Evolutionary conservation across 2,797 vertebrate genomes (phyloP), one percentile per base, ranked within the genome.

Genomic region (Cirrhinus molitorella): DNA sequence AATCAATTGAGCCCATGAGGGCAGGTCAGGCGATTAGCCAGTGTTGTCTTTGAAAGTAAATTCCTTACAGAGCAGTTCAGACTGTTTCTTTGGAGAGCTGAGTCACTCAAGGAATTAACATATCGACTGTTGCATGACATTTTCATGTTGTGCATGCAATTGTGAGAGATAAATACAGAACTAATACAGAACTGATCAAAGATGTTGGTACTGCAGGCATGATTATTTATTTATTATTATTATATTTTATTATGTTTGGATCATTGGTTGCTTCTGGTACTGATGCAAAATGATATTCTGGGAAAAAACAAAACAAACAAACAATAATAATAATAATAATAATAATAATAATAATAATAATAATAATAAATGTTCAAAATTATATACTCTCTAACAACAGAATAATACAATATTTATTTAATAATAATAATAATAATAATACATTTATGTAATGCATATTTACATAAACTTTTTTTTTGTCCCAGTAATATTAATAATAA

Each of bases 1-100:
- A 87, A 87, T 88, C 87, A 87, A 87, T 85, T 79, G 47, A 81
- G 68, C 68, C 83, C 68, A 37, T 47, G 59, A 85, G 80, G 78
- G 57, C 71, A 83, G 83, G 80, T 74, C 79, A 82, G 71, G 66
- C 43, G 17, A 65, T 72, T 66, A 80, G 80, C 43, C 79, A 75
- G 45, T 45, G 49, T 78, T 86, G 75, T 68, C 23, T 85, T 82
- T 85, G 45, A 77, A 43, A 66, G 79, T 68, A 57, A 31, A 85
- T 79, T 83, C 70, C 63, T 68, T 70, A 61, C 53, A n/a, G 79
- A 77, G 82, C 75, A 61, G 49, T 74, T 81, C 59, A 81, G 70
- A 57, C 65, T 80, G 67, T 21, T 34, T 25, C 25, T 57, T 25
- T 53, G 75, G 63, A 55, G 31, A 70, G 25, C 37, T 17, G 16